phyloP scores from a whole-genome alignment of 2,888 invertebrate genomes.

The Himalopsyche japonica region DNA sequence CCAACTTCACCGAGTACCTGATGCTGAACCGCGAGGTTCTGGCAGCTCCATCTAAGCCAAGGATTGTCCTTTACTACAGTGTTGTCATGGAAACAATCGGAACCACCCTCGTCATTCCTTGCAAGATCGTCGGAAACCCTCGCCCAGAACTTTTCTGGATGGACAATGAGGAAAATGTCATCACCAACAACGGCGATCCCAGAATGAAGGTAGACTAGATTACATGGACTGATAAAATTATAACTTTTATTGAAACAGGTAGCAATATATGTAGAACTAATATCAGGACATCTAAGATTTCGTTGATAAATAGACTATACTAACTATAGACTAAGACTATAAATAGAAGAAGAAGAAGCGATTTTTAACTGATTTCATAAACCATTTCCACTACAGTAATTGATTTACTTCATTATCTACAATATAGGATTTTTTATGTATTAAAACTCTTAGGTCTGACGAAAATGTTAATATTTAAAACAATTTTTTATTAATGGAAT shows the following conservation, averaged over 20 bases:
- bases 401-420: too few relatives aligned
- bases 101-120: slow-evolving; percentile 68
- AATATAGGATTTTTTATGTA: too few relatives aligned
- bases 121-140: slow-evolving; percentile 67
- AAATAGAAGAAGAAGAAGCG: too few relatives aligned
- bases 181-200: slow-evolving; percentile 56
- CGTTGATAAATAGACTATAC: too few relatives aligned
- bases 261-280: too few relatives aligned
- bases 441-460: too few relatives aligned
- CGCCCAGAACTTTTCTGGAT: slow-evolving; percentile 70
- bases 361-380: too few relatives aligned
- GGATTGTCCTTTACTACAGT: slow-evolving; percentile 59
- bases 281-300: too few relatives aligned
- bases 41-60: slow-evolving; percentile 53
- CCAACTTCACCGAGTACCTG: slow-evolving; percentile 45
- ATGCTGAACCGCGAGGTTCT: slow-evolving; percentile 53
- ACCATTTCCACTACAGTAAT: too few relatives aligned
- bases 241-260: too few relatives aligned
- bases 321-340: too few relatives aligned
- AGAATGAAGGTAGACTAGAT: slow-evolving; percentile 53
- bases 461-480: neutral
- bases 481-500: too few relatives aligned
- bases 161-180: slow-evolving; percentile 60
- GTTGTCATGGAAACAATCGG: slow-evolving; percentile 63
- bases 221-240: neutral